Evolutionary conservation across 2,113 vertebrate species (phyloP), one percentile per base, ranked within the genome.

Genomic region (Poeciliopsis occidentalis): DNA sequence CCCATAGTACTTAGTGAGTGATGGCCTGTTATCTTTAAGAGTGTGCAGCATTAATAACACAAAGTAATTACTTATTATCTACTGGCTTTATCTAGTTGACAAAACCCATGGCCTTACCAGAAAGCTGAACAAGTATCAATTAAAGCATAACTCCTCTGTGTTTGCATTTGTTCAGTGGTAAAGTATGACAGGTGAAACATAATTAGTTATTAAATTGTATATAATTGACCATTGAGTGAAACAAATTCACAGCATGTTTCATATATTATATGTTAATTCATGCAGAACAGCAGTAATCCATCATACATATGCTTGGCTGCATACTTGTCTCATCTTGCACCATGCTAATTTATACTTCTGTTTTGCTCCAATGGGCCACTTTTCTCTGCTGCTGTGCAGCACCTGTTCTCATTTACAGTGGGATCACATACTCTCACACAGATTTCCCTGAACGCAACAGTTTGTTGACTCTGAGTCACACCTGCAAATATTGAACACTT

Each of bases 201-300:
- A 90, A 95, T 94, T 93, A 87, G 81, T 64, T 82, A 85, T 92
- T 94, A 92, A 90, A 87, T 84, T 47, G 71, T 71, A 86, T 89
- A 88, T 92, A 93, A 94, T 90, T 92, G 88, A 92, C 87, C 88
- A 71, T 67, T 69, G 81, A 89, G 82, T 66, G 79, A 88, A 93
- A 88, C 83, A 60, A 83, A 87, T 87, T 85, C 44, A 19, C 76
- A 51, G 79, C 89, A 84, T 91, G 91, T 90, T 93, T 87, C 67
- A 78, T 87, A 78, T 71, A 76, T 92, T 81, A 78, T 34, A 72
- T 60, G 77, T 81, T 94, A 90, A 93, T 84, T 90, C 79, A 85
- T 87, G 87, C 87, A 88, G 85, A 92, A 85, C 87, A 85, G 44
- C 68, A 61, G 81, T 89, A 87, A 93, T 92, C 83, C 72, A 86